Conservation (phyloP, 1,140 invertebrate species). For the Lycorma delicatula region DNA sequence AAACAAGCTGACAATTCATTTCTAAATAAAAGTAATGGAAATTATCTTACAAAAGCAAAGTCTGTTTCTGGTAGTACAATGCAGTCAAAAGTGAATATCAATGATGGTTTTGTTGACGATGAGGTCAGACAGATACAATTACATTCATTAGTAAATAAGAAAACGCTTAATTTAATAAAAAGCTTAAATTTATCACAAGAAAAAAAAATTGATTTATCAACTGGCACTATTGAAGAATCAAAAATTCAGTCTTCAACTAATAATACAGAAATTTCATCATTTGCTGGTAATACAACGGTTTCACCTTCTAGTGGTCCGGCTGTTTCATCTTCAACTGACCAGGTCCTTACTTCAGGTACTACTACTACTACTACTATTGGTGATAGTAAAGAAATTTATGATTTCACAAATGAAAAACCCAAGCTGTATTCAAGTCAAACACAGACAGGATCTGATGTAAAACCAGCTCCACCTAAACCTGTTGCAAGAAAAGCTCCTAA, state of each 20-base stretch:
- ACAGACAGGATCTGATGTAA: neutral
- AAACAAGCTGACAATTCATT: too few relatives aligned
- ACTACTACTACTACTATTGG: too few relatives aligned
- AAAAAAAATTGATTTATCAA: too few relatives aligned
- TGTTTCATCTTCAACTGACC: too few relatives aligned
- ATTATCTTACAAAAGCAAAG: too few relatives aligned
- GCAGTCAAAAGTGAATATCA: too few relatives aligned
- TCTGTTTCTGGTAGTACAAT: too few relatives aligned
- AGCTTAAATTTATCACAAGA: constrained; percentile 1
- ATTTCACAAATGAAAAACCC: neutral
- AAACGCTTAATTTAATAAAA: neutral
- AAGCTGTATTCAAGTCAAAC: neutral
- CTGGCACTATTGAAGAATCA: constrained; percentile 5
- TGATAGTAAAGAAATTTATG: neutral
- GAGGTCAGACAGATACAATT: neutral
- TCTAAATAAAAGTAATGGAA: too few relatives aligned
- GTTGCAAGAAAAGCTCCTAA: constrained; percentile 6
- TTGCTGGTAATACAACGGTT: neutral
- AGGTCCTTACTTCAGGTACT: too few relatives aligned
- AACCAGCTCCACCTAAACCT: neutral
- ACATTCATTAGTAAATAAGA: neutral
- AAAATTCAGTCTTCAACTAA: neutral
- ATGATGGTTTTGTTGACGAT: neutral
- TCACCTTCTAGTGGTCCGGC: too few relatives aligned
- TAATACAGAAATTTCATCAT: neutral